Evolutionary conservation across 2,113 vertebrate genomes (phyloP).

Genomic region (Caretta caretta): DNA sequence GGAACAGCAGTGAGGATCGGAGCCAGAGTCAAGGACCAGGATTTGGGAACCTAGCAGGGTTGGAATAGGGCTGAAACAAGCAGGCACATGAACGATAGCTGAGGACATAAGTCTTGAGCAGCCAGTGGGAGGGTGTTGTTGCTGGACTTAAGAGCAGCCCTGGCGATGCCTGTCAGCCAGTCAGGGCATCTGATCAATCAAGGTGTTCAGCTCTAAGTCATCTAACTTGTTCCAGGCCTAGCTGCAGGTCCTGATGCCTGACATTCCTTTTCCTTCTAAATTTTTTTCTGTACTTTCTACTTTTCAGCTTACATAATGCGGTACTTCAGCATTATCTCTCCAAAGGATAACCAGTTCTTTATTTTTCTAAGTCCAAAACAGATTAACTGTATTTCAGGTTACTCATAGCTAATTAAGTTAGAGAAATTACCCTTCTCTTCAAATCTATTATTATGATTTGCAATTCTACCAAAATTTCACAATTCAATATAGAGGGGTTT

Average conservation of each 20-base stretch:
- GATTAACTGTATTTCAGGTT: neutral
- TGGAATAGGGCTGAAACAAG: neutral
- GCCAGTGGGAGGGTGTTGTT: neutral
- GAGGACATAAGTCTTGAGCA: neutral
- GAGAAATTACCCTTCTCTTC: neutral
- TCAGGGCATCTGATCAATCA: neutral
- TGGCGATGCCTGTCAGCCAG: neutral
- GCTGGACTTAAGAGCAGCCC: neutral
- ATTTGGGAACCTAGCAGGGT: neutral
- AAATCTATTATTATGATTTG: neutral
- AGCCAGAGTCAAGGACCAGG: neutral
- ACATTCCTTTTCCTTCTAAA: neutral
- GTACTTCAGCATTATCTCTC: slow-evolving; percentile 36
- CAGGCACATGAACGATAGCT: neutral
- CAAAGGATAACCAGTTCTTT: neutral
- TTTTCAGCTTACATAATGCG: neutral
- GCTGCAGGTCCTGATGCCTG: neutral
- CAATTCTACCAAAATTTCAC: neutral
- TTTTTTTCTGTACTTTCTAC: neutral
- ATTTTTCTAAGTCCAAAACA: neutral
- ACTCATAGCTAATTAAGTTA: neutral
- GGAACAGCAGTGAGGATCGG: neutral
- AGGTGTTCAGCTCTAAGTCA: neutral
- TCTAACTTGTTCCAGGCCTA: neutral
- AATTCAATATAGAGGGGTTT: neutral